Evolutionary conservation across 2,797 vertebrate genomes (phyloP).

Genomic region (Semaprochilodus insignis): DNA sequence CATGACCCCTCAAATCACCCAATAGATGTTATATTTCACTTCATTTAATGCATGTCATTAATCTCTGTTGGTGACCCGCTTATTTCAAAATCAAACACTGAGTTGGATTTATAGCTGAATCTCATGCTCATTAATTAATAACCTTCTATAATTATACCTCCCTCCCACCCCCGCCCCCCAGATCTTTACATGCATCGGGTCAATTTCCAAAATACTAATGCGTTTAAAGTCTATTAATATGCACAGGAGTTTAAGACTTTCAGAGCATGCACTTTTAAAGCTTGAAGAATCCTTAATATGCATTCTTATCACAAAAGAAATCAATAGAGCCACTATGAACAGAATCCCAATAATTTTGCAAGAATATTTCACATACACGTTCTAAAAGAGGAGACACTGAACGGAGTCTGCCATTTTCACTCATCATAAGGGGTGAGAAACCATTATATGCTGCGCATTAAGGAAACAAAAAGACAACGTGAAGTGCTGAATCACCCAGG

Average conservation of each 20-base stretch:
- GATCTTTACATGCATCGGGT: conserved; percentile 4
- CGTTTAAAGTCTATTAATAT: conserved; percentile 1
- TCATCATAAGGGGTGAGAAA: neutral
- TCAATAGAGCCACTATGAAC: neutral
- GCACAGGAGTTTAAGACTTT: neutral
- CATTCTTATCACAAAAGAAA: neutral
- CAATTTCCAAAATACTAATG: neutral
- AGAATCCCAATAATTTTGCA: neutral
- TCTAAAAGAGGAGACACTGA: neutral
- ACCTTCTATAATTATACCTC: neutral
- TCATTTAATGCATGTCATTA: no score
- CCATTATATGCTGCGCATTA: neutral
- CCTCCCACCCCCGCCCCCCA: no score
- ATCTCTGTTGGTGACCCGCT: neutral
- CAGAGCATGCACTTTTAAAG: neutral
- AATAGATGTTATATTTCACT: neutral
- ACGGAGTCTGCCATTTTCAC: neutral
- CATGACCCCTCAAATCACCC: neutral
- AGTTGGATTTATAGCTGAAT: neutral
- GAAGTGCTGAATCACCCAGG: neutral
- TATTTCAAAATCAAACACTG: conserved; percentile 9
- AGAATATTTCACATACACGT: neutral
- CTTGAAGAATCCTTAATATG: neutral
- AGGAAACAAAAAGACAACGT: neutral
- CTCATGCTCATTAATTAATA: conserved; percentile 5